Base-by-base conservation (phyloP, 2,888 invertebrate species). In the Coronaproctus castanopsis region DNA sequence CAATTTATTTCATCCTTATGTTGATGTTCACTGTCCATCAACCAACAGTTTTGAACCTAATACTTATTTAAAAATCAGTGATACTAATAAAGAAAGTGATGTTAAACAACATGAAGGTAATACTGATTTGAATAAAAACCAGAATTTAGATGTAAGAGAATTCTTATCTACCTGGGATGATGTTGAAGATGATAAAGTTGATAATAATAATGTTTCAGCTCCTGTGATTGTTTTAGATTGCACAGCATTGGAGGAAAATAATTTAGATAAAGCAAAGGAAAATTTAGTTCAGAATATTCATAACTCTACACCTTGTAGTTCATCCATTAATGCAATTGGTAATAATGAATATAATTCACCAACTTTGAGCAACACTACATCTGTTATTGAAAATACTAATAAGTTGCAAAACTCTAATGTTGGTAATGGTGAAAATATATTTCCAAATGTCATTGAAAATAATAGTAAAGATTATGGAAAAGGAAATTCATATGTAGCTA, bases 201-300 rank as follows among this genome's bases (percentile, higher is more conserved):
- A 50, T 20, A 59, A 62, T 36, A 57, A 54, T 22, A 52, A 59
- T 10, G 49, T 51, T 5, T 62, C 62, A 19, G 21, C 59, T 1
- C 63, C 63, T 1, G 61, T 63, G 14, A 62, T 63, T 5, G 63
- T 63, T 24, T 54, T 63, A 2, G 63, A 63, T 55, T 63, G 63
- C 22, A 61, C 61, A 24, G 52, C 62, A n/a, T n/a, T 63, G 1
- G 63, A 62, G 49, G 61, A 56, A 14, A 62, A 62, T 48, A 62
- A 58, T 5, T 55, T 63, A n/a, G 61, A 61, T 48, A 62, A 63
- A 51, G 61, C 62, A 3, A 61, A 62, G 55, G 63, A 62, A 52
- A 63, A 63, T 51, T 48, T 63, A 22, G 60, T 56, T 21, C 60
- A 52, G 2, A 24, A 55, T 36, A 36, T 8, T 36, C 36, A 36